Conservation (phyloP, 1,140 invertebrate species). For the Eulimnadia texana region DNA sequence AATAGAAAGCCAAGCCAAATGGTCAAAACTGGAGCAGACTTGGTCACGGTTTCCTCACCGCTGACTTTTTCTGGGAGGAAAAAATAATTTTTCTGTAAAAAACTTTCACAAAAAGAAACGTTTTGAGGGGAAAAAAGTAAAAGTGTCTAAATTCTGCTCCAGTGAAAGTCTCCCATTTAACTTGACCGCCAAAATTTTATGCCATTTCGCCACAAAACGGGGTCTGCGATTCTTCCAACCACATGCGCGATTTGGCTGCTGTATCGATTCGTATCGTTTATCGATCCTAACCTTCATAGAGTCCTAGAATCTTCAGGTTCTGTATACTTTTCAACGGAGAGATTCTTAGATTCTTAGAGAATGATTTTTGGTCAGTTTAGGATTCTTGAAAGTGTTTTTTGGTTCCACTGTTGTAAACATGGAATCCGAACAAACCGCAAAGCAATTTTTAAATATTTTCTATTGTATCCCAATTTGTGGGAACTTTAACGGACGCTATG, state of each 20-base stretch:
- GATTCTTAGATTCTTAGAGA: too few relatives aligned
- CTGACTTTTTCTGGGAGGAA: neutral
- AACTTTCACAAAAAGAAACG: neutral
- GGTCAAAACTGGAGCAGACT: neutral
- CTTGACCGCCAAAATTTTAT: neutral
- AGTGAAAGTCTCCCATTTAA: neutral
- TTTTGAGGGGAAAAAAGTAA: neutral
- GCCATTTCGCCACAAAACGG: neutral
- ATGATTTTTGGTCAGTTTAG: too few relatives aligned
- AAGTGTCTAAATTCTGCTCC: neutral
- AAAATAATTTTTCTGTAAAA: neutral
- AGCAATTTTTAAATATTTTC: too few relatives aligned
- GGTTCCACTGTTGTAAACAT: too few relatives aligned
- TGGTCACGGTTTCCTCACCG: neutral
- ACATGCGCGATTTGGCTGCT: neutral
- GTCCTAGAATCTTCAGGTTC: too few relatives aligned
- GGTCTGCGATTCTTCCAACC: neutral
- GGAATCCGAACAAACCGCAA: too few relatives aligned
- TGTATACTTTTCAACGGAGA: too few relatives aligned
- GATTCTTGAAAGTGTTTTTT: too few relatives aligned
- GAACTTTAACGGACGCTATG: neutral
- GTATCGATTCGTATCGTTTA: too few relatives aligned
- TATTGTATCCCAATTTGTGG: neutral
- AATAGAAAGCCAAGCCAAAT: neutral
- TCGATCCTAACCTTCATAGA: too few relatives aligned